A percentile compares a stretch with the other conserved stretches of the same genome.
Evolutionary conservation across 2,113 vertebrate species (phyloP).

Genomic region (Neolamprologus devosi): DNA sequence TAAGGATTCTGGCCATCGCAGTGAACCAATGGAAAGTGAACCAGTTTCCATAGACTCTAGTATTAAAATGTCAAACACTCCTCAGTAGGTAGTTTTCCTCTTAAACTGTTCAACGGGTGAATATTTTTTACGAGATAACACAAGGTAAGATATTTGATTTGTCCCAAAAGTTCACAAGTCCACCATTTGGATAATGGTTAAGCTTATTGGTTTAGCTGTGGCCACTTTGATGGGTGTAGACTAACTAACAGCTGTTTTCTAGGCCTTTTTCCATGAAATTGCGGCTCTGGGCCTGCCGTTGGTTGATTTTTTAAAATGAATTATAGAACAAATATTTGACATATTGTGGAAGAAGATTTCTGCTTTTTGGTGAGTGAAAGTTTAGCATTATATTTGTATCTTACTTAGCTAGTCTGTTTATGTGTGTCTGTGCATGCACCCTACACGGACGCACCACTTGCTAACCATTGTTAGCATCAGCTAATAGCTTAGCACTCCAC

Average conservation of each 20-base stretch:
- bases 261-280: background rate
- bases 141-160: background rate
- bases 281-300: rapidly evolving
- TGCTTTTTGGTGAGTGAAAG: background rate
- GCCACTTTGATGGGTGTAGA: background rate
- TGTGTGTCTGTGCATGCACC: background rate
- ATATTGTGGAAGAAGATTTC: background rate
- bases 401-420: background rate
- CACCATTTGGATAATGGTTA: background rate
- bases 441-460: background rate
- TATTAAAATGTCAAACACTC: background rate
- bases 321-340: background rate
- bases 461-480: background rate
- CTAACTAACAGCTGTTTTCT: background rate
- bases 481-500: background rate
- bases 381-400: background rate
- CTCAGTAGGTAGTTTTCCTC: background rate
- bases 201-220: background rate
- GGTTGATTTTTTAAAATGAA: background rate
- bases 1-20: background rate
- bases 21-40: background rate
- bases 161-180: background rate
- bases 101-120: background rate
- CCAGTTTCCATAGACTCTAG: background rate
- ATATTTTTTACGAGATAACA: background rate